phyloP scores from a whole-genome alignment of 2,888 invertebrate genomes.

The Osmoderma eremita region DNA sequence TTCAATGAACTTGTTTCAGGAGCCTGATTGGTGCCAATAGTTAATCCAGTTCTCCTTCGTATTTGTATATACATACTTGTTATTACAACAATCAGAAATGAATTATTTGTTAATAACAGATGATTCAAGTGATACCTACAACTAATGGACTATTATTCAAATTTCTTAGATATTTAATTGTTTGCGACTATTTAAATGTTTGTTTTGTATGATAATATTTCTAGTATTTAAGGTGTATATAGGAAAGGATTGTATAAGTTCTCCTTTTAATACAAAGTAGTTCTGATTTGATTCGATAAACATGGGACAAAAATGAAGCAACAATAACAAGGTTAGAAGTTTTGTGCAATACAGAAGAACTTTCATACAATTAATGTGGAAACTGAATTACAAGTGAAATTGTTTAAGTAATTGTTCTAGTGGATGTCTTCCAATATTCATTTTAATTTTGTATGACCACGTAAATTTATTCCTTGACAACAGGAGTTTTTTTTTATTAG shows the following conservation, averaged over 20 bases:
- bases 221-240: conserved; percentile 35
- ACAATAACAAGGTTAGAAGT: background rate
- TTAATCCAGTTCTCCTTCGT: conserved; percentile 24
- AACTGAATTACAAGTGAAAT: conserved; percentile 9
- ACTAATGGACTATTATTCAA: conserved; percentile 39
- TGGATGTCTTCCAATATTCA: conserved; percentile 25
- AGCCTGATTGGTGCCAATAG: conserved; percentile 48
- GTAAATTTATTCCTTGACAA: background rate
- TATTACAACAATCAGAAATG: conserved; percentile 27
- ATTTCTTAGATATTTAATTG: conserved; percentile 31
- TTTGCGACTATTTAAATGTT: conserved; percentile 33
- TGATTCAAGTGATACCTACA: conserved; percentile 40
- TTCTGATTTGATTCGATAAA: conserved; percentile 16
- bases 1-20: conserved; percentile 43
- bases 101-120: conserved; percentile 29
- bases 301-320: background rate
- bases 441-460: background rate
- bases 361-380: conserved; percentile 12
- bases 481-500: background rate
- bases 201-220: conserved; percentile 32
- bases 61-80: conserved; percentile 40
- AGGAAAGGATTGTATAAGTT: conserved; percentile 18
- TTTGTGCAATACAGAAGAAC: conserved; percentile 22
- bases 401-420: conserved; percentile 11
- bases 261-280: conserved; percentile 20